phyloP scores from a whole-genome alignment of 2,113 vertebrate genomes.

The Chrysochloris asiatica region DNA sequence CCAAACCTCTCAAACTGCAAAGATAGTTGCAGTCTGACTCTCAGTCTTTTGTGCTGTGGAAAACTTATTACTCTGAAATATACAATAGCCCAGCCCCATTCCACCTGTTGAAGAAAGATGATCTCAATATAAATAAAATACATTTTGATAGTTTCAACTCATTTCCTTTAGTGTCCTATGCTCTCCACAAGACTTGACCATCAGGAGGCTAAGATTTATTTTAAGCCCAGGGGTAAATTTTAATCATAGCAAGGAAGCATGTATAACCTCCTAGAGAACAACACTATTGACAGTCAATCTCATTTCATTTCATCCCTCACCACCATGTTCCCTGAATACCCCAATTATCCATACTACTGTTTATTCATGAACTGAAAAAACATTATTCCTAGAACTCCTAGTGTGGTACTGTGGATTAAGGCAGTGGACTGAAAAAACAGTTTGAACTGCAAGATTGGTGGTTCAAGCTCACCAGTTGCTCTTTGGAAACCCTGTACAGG shows the following conservation, averaged over 20 bases:
- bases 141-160: neutral
- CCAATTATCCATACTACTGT: neutral
- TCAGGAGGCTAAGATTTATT: neutral
- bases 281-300: rapidly evolving
- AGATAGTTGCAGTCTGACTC: neutral
- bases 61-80: neutral
- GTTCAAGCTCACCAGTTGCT: no score
- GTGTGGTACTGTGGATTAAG: no score
- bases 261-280: neutral
- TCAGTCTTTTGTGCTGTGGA: neutral
- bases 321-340: neutral
- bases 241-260: neutral
- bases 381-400: no score
- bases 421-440: no score
- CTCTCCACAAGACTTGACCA: neutral
- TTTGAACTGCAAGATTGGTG: no score
- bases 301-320: neutral
- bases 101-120: neutral
- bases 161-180: neutral
- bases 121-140: neutral
- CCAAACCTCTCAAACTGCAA: neutral
- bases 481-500: no score
- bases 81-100: neutral
- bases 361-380: rapidly evolving
- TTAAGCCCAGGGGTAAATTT: rapidly evolving